Base-by-base conservation (phyloP, 2,113 vertebrate genomes). In the Petrocephalus zakoni region DNA sequence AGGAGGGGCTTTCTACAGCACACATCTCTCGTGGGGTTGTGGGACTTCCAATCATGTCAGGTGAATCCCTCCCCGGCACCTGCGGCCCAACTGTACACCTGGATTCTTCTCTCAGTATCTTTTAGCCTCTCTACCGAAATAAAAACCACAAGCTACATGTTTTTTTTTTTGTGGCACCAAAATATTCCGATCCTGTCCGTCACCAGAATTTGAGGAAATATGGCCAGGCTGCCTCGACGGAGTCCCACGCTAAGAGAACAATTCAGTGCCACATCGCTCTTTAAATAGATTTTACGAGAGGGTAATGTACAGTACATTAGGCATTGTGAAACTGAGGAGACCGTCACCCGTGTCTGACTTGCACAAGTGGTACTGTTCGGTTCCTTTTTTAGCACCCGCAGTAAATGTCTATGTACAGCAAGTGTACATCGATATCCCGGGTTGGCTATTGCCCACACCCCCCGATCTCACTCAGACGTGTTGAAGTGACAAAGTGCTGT, bases 401-500 rank as follows among this genome's bases (percentile, higher is more conserved):
- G 56, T 72, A 81, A 81, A 88, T 22, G 72, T 68, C 6, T 22
- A 56, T 13, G 13, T 61, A 13, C 37, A 52, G 83, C 42, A 9
- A 47, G 29, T 10, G 37, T 84, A 29, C n/a, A 21, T 47, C 13
- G 46, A 68, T 25, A 52, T 89, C 56, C 42, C 42, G 17, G 22
- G 64, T 89, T 86, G 53, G 56, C 83, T 9, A 6, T 19, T 52
- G 7, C 51, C 17, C 29, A 11, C 13, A 4, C 2, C 11, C 21
- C 55, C 58, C 58, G 0, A 2, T 25, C 68, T 29, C 29, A 21
- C 29, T 53, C 55, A 49, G 83, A 61, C 34, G 42, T 53, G 29
- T 42, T 42, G 25, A 86, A 86, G 83, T 86, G 84, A 72, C 22
- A 89, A 75, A 53, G 49, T 49, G 88, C 13, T 84, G 52, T 88